phyloP scores from a whole-genome alignment of 2,888 invertebrate genomes.

The Dioctria linearis region DNA sequence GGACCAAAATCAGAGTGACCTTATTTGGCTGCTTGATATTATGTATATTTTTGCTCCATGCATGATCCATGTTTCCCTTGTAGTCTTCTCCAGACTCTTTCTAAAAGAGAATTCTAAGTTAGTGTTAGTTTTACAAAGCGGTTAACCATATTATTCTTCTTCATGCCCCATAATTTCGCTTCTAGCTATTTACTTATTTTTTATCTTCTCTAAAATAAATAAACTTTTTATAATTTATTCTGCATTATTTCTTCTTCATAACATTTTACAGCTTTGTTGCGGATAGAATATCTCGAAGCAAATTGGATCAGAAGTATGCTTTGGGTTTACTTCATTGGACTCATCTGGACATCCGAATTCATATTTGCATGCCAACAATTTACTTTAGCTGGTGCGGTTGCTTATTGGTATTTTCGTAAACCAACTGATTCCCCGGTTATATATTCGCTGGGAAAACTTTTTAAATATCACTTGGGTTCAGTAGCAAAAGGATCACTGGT shows the following conservation, averaged over 20 bases:
- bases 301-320: slow-evolving; percentile 92
- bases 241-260: slow-evolving; percentile 36
- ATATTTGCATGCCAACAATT: slow-evolving; percentile 95
- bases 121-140: no score
- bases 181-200: no score
- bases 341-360: slow-evolving; percentile 95
- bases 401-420: slow-evolving; percentile 93
- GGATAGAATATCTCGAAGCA: slow-evolving; percentile 83
- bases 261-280: slow-evolving; percentile 73
- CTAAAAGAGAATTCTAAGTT: no score
- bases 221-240: background rate
- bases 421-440: slow-evolving; percentile 77
- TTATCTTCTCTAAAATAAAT: no score
- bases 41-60: no score
- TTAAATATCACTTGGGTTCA: slow-evolving; percentile 94
- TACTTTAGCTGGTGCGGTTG: slow-evolving; percentile 93
- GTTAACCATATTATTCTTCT: no score
- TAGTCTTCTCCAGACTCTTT: no score
- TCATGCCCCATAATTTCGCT: background rate
- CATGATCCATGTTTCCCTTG: no score
- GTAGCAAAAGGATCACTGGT: slow-evolving; percentile 95
- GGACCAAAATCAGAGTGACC: no score
- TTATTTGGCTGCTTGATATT: no score
- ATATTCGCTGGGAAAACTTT: slow-evolving; percentile 78
- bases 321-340: slow-evolving; percentile 92